Evolutionary conservation across 2,113 vertebrate species (phyloP), one percentile per base, ranked within the genome.

Genomic region (Vombatus ursinus): DNA sequence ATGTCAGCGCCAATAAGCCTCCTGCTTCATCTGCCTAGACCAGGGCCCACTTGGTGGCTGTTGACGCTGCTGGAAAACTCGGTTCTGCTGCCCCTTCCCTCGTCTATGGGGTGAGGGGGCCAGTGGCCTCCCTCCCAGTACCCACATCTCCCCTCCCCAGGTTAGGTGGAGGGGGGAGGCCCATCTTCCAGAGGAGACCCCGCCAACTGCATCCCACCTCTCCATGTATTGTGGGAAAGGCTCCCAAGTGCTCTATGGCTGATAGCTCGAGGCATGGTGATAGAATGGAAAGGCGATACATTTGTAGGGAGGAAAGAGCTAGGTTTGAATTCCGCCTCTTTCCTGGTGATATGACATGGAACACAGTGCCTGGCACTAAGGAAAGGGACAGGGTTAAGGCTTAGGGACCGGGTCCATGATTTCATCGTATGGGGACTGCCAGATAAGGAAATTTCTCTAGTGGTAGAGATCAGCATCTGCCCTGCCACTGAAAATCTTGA

Each of bases 1-100:
- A 99, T 99, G 99, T 99, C 99, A 98, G 98, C 44, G 98, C 98
- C 99, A 99, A 98, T 99, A 98, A 99, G 98, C 98, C 96, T 98
- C 98, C 98, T 98, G 98, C 99, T 99, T 98, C 98, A 96, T 99
- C 99, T 98, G 98, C 98, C 99, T 97, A 98, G 98, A 99, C 94
- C 97, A 98, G 98, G 98, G 97, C 98, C 91, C 97, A 98, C 98
- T 84, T 84, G 68, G 68, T 84, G 68, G n/a, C 68, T 84, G 68
- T 98, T 98, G 99, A 98, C 99, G 98, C 98, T 98, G 98, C 98
- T 98, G 98, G 97, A 84, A 23, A 19, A 77, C 68, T 22, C 1
- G 16, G 37, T 44, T 44, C 37, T 77, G 4, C 68, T 44, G 19
- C 19, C n/a, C 68, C 19, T 84, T 84, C 37, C 68, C 68, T 0